Conservation (phyloP, 2,797 vertebrate genomes). For the Lepilemur septentrionalis region DNA sequence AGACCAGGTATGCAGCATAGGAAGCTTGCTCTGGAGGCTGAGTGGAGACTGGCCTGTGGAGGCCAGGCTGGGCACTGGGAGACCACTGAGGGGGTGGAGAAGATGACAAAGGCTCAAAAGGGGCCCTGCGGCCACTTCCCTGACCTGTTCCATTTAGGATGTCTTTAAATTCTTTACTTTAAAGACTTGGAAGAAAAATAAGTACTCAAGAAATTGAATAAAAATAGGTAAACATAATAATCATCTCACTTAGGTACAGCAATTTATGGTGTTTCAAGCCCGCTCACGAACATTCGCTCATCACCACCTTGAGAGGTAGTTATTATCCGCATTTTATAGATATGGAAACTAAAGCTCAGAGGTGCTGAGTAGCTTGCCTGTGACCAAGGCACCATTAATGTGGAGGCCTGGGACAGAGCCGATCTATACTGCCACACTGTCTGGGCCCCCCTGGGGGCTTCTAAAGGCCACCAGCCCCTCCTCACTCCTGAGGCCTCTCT, state of each 20-base stretch:
- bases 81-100: not conserved
- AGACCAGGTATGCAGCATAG: not conserved
- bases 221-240: conserved; percentile 54
- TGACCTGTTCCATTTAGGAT: not conserved
- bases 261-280: not conserved
- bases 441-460: not conserved
- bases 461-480: not conserved
- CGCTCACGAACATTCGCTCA: conserved; percentile 42
- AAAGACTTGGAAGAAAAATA: conserved; percentile 52
- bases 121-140: not conserved
- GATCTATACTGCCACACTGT: no score
- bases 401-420: not conserved
- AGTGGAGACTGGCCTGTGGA: not conserved
- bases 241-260: conserved; percentile 3
- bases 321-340: not conserved
- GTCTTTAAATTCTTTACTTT: conserved; percentile 16
- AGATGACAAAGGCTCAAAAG: not conserved
- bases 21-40: not conserved
- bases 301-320: not conserved
- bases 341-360: not conserved
- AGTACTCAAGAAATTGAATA: conserved; percentile 28
- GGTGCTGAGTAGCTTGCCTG: not conserved
- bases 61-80: not conserved
- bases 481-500: not conserved
- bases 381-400: not conserved